Conservation (phyloP, 1,140 invertebrate genomes). For the Battus philenor region DNA sequence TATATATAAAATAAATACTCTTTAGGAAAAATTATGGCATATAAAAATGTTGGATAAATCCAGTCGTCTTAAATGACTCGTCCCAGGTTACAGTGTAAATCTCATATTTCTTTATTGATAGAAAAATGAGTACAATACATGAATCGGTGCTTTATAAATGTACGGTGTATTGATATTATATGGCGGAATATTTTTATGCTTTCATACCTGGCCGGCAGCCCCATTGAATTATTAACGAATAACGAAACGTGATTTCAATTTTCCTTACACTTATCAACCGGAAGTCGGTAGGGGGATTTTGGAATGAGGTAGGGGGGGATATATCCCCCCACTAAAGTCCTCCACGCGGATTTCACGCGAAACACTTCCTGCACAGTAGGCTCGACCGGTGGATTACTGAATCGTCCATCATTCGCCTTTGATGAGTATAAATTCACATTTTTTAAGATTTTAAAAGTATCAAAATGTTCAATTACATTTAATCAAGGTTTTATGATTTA, state of each 20-base stretch:
- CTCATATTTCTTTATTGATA: slow-evolving; percentile 20
- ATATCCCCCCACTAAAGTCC: too few species aligned
- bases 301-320: too few species aligned
- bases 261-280: slow-evolving; percentile 56
- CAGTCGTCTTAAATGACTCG: too few species aligned
- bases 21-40: too few species aligned
- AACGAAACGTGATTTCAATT: slow-evolving; percentile 56
- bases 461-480: slow-evolving; percentile 21
- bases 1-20: too few species aligned
- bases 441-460: slow-evolving; percentile 31
- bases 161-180: slow-evolving; percentile 33
- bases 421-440: slow-evolving; percentile 43
- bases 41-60: too few species aligned
- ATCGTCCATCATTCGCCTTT: slow-evolving; percentile 51
- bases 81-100: too few species aligned
- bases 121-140: slow-evolving; percentile 21
- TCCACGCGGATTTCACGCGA: slow-evolving; percentile 54
- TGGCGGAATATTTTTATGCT: slow-evolving; percentile 31
- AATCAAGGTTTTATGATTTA: slow-evolving; percentile 16
- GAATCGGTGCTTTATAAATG: slow-evolving; percentile 24
- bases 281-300: slow-evolving; percentile 22
- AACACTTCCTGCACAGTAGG: slow-evolving; percentile 40
- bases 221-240: slow-evolving; percentile 32
- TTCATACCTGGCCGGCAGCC: slow-evolving; percentile 28
- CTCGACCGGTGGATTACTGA: slow-evolving; percentile 43